Percentiles rank a stretch among this genome's conserved stretches.
phyloP scores from a whole-genome alignment of 2,113 vertebrate species.

The Albula glossodonta region DNA sequence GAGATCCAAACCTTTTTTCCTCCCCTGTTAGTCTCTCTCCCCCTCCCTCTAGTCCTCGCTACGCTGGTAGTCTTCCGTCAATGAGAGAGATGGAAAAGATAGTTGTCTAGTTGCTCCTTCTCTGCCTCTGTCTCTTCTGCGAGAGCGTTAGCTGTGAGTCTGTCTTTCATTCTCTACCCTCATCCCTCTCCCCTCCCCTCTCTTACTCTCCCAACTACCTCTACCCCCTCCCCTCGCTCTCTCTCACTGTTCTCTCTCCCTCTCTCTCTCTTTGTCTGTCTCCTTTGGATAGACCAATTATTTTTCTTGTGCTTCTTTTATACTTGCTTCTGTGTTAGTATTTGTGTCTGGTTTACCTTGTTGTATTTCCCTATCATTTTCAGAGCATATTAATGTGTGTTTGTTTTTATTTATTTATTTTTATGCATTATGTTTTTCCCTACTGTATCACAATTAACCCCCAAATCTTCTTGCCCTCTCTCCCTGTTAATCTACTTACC shows the following conservation, averaged over 20 bases:
- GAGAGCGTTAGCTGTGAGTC: conserved; percentile 4
- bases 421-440: neutral
- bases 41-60: conserved; percentile 31
- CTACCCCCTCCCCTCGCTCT: conserved; percentile 42
- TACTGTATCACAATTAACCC: neutral
- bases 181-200: conserved; percentile 12
- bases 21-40: conserved; percentile 51
- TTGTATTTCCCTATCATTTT: neutral
- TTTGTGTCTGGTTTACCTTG: neutral
- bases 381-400: neutral
- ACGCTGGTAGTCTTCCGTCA: neutral
- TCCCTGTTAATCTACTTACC: neutral
- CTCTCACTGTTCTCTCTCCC: conserved; percentile 34
- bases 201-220: conserved; percentile 13
- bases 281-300: neutral
- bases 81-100: neutral
- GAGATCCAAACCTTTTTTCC: conserved; percentile 49
- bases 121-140: conserved; percentile 20
- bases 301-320: neutral
- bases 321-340: neutral
- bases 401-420: neutral
- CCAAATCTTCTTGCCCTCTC: neutral
- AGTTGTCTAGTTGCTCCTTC: conserved; percentile 7
- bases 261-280: neutral
- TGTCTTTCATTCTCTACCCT: conserved; percentile 26